Conservation (phyloP, 2,888 invertebrate genomes). For the Lochmaea capreae region DNA sequence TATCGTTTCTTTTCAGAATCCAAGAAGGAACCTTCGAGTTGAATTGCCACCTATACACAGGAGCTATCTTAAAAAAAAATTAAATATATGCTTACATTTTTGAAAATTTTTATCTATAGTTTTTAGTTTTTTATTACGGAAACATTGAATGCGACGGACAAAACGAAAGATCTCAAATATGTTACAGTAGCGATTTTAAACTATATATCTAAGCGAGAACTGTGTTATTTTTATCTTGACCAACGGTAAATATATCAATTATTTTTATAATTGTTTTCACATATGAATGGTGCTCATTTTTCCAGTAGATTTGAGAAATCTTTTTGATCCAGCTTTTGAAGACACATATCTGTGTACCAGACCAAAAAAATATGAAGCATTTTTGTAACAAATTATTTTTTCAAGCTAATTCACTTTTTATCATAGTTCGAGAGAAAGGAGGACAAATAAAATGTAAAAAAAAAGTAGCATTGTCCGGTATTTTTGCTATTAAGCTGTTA, state of each 20-base stretch:
- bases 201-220: conserved; percentile 47
- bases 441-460: conserved; percentile 45
- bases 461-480: conserved; percentile 49
- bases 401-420: conserved; percentile 54
- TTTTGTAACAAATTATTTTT: conserved; percentile 60
- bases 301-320: conserved; percentile 36
- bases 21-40: conserved; percentile 57
- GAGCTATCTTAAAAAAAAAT: conserved; percentile 36
- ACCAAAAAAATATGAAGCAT: conserved; percentile 57
- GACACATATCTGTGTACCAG: conserved; percentile 59
- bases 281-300: conserved; percentile 45
- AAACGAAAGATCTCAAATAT: conserved; percentile 46
- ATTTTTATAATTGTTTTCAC: conserved; percentile 42
- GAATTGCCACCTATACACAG: conserved; percentile 34
- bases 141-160: conserved; percentile 42
- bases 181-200: conserved; percentile 32
- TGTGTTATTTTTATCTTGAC: conserved; percentile 53
- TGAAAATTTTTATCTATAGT: conserved; percentile 35
- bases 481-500: conserved; percentile 58
- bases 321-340: conserved; percentile 45
- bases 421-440: conserved; percentile 45
- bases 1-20: conserved; percentile 69
- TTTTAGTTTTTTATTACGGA: conserved; percentile 33
- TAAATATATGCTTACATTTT: conserved; percentile 43
- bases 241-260: conserved; percentile 44